Base-by-base conservation (phyloP, 2,797 vertebrate genomes). In the Sebastes umbrosus region DNA sequence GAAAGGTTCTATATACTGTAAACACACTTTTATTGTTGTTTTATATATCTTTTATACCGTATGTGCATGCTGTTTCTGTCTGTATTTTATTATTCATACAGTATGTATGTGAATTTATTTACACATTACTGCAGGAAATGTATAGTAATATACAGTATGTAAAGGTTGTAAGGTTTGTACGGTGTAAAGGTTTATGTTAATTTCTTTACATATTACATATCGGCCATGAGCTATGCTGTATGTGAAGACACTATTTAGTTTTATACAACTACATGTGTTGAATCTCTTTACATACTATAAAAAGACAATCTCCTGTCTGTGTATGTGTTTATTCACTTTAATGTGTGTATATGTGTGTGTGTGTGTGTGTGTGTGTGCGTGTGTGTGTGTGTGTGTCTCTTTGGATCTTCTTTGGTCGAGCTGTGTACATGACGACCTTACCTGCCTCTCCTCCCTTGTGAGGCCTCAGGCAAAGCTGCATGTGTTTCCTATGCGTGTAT, bases 341-440 rank as follows among this genome's bases (percentile, higher is more conserved):
- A n/a, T 75, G 34, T 80, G 73, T 52, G 36, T 34, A 34, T 34
- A 73, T 36, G 34, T 36, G 73, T 36, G 11, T 34, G 34, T 34
- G 73, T 58, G 36, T 39, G 39, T 43, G 13, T 39, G 36, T 39
- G 73, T 52, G 36, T 34, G 34, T 34, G 73, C n/a, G n/a, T n/a
- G 24, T 25, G 24, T 25, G 25, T 25, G 73, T 59, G 39, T 43
- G 39, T 43, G 14, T 43, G 39, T 43, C 39, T 43, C 39, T 46
- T 25, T 75, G 77, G 72, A 70, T 80, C 55, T 82, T 83, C 75
- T 88, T 70, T 82, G 75, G 72, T 78, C 11, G 72, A 72, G 80
- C 62, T 55, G 54, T 87, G 85, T 86, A 88, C 82, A 85, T 20
- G 59, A 68, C 84, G 87, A 93, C 92, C 92, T 93, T 87, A 88